Evolutionary conservation across 35 echinoderm and acorn worm genomes (phyloP).

Genomic region (Holothuria glaberrima): DNA sequence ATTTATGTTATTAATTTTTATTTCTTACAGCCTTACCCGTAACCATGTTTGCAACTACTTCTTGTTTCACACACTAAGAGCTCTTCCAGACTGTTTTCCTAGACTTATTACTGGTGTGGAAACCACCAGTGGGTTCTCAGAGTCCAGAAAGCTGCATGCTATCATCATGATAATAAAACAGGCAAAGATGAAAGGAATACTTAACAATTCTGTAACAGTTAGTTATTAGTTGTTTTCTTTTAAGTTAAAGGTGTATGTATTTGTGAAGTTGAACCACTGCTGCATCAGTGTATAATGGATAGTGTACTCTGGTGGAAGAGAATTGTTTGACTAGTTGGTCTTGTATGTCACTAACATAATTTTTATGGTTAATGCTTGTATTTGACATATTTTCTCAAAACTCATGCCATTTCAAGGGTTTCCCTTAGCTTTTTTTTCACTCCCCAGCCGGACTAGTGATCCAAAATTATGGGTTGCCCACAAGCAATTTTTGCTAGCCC

Average conservation of each 20-base stretch:
- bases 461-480: too few relatives aligned
- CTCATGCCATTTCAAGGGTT: too few relatives aligned
- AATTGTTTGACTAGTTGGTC: too few relatives aligned
- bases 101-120: background rate
- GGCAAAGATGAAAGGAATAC: conserved; percentile 60
- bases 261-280: too few relatives aligned
- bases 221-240: conserved; percentile 51
- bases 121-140: background rate
- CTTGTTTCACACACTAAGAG: conserved; percentile 6
- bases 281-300: too few relatives aligned
- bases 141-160: conserved; percentile 57
- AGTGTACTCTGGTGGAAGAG: too few relatives aligned
- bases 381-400: too few relatives aligned
- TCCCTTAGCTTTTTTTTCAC: too few relatives aligned
- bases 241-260: background rate
- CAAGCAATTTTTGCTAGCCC: too few relatives aligned
- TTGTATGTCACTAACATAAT: too few relatives aligned
- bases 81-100: background rate
- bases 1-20: background rate
- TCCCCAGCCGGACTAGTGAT: too few relatives aligned
- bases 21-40: conserved; percentile 7
- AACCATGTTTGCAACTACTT: conserved; percentile 51
- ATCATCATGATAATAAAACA: conserved; percentile 76
- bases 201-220: conserved; percentile 59
- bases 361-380: too few relatives aligned